Evolutionary conservation across 2,888 invertebrate genomes (phyloP).

Genomic region (Hirtodrosophila alboralis): DNA sequence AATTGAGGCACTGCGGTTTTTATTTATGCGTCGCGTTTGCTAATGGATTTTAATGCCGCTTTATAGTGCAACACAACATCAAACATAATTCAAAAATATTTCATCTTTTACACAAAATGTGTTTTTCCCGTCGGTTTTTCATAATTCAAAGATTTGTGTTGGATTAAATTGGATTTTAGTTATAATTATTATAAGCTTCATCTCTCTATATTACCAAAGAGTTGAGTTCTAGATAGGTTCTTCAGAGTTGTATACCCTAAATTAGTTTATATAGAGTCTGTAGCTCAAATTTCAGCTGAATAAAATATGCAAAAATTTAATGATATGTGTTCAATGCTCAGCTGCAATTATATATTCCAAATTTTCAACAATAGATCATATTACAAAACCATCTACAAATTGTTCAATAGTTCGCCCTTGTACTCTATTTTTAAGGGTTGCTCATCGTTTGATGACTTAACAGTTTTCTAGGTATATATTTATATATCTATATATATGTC

Average conservation of each 20-base stretch:
- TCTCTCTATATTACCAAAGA: no score
- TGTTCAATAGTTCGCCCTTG: not conserved
- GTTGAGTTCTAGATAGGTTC: no score
- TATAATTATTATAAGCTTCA: no score
- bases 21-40: slow-evolving; percentile 65
- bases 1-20: slow-evolving; percentile 67
- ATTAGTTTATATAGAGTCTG: slow-evolving; percentile 7
- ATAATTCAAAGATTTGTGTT: no score
- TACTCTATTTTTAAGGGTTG: slow-evolving; percentile 6
- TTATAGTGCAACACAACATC: slow-evolving; percentile 64
- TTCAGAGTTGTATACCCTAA: no score
- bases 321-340: no score
- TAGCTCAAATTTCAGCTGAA: slow-evolving; percentile 1
- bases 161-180: no score
- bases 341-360: no score
- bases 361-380: slow-evolving; percentile 9
- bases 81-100: slow-evolving; percentile 56
- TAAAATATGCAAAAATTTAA: no score
- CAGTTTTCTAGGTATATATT: not conserved
- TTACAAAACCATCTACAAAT: slow-evolving; percentile 13
- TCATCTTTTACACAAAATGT: not conserved
- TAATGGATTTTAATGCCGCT: slow-evolving; percentile 73
- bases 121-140: no score
- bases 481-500: not conserved
- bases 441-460: not conserved